Evolutionary conservation across 2,797 vertebrate genomes (phyloP).

Genomic region (Enteromius mattozi): DNA sequence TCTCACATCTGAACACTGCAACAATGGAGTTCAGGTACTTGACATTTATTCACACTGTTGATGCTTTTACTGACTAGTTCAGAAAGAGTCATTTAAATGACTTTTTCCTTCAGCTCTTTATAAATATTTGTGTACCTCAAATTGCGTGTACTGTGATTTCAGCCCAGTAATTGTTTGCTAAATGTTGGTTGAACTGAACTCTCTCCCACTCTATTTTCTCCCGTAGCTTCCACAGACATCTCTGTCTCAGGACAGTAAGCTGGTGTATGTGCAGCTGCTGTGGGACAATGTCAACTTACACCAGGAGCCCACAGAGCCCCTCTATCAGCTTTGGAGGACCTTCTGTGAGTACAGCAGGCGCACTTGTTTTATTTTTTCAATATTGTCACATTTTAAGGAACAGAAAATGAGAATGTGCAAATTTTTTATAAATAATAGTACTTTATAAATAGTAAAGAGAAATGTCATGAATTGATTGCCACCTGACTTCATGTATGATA

Average conservation of each 20-base stretch:
- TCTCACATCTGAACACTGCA: conserved; percentile 95
- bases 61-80: neutral
- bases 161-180: neutral
- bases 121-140: neutral
- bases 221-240: conserved; percentile 89
- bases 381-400: neutral
- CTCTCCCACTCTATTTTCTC: conserved; percentile 44
- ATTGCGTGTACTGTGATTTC: neutral
- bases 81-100: neutral
- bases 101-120: neutral
- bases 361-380: neutral
- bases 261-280: conserved; percentile 91
- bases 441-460: neutral
- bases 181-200: neutral
- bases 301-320: conserved; percentile 88
- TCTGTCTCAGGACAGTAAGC: conserved; percentile 92
- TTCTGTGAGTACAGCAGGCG: conserved; percentile 84
- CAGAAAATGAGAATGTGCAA: neutral
- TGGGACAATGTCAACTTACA: conserved; percentile 99
- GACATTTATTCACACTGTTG: neutral
- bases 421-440: neutral
- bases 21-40: conserved; percentile 89
- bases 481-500: neutral
- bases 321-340: conserved; percentile 91
- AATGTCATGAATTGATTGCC: neutral